Evolutionary conservation across 1,140 invertebrate genomes (phyloP).

Genomic region (Dufourea novaeangliae): DNA sequence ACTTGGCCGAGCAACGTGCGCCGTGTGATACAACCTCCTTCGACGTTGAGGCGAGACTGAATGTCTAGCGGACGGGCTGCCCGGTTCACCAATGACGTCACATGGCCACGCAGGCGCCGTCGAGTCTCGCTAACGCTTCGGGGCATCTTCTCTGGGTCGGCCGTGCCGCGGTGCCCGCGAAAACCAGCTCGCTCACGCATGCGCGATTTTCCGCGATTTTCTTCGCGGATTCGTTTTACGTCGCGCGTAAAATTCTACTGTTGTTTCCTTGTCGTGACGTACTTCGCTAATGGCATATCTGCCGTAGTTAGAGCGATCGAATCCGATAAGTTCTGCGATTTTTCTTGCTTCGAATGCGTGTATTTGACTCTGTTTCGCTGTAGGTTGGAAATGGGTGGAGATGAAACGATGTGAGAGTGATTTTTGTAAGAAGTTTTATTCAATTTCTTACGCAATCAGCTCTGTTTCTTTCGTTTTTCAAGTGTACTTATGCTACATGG

Average conservation of each 20-base stretch:
- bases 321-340: neutral
- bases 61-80: constrained; percentile 73
- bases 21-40: constrained; percentile 40
- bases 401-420: too few species aligned
- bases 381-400: too few species aligned
- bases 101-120: constrained; percentile 75
- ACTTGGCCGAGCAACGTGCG: neutral
- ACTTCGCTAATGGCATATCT: too few species aligned
- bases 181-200: too few species aligned
- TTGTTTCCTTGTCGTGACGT: too few species aligned
- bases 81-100: constrained; percentile 80
- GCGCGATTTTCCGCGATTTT: constrained; percentile 37
- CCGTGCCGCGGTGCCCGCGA: constrained; percentile 35
- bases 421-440: too few species aligned
- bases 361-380: too few species aligned
- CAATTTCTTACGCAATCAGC: too few species aligned
- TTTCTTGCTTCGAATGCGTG: too few species aligned
- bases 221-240: neutral
- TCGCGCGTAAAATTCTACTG: neutral
- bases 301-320: too few species aligned
- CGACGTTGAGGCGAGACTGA: constrained; percentile 78
- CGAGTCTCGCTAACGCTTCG: constrained; percentile 66
- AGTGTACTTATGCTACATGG: too few species aligned
- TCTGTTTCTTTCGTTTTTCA: too few species aligned
- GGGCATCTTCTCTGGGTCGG: constrained; percentile 50